Conservation (phyloP, 2,797 vertebrate species). For the Halcyon smyrnensis region DNA sequence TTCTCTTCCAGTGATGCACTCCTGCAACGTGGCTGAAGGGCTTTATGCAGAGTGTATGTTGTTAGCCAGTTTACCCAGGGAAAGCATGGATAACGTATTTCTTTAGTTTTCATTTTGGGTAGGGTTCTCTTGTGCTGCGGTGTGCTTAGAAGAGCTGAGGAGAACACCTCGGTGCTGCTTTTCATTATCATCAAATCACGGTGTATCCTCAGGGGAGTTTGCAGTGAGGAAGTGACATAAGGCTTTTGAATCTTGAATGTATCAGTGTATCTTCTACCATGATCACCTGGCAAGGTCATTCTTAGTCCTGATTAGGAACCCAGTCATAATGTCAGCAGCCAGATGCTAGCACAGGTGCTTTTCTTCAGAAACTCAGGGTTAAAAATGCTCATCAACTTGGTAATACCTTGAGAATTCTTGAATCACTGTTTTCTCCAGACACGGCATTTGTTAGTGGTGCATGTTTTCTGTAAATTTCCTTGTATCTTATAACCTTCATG, state of each 20-base stretch:
- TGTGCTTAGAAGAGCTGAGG: neutral
- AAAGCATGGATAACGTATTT: fast-evolving
- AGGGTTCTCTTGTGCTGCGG: neutral
- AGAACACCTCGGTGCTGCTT: neutral
- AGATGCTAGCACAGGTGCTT: neutral
- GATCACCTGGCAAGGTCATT: neutral
- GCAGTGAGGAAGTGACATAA: neutral
- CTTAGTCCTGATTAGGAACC: neutral
- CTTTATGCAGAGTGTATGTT: neutral
- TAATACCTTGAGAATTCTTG: neutral
- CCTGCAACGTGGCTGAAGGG: neutral
- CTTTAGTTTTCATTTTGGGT: neutral
- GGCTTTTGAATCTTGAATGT: neutral
- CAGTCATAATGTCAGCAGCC: neutral
- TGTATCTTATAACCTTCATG: neutral
- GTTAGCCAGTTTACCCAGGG: neutral
- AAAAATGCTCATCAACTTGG: neutral
- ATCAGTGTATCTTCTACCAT: neutral
- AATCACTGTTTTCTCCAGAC: neutral
- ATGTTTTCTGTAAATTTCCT: neutral
- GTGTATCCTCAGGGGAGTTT: neutral
- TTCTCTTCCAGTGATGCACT: neutral
- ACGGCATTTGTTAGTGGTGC: neutral
- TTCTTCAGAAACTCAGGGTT: neutral
- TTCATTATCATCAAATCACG: neutral